Base-by-base conservation (phyloP, 1,140 invertebrate species). In the Dufourea novaeangliae region DNA sequence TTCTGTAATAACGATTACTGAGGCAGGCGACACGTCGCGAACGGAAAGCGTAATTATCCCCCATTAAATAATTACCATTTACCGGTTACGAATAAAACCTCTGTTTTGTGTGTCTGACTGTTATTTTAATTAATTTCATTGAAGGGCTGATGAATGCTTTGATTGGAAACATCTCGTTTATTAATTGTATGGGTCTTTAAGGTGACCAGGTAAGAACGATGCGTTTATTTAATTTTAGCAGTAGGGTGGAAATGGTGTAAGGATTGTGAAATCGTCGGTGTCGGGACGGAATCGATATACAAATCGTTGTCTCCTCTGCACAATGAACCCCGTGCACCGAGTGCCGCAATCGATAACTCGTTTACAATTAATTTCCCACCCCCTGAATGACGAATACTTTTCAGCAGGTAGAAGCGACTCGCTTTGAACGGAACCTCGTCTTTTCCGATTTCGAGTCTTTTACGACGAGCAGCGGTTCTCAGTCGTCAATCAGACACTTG, bases 331-430 rank as follows among this genome's bases (percentile, higher is more conserved):
- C 25, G 22, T 7, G 74, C 39, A 57, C 79, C 54, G 63, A 59
- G 68, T 67, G 73, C 69, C 74, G 25, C 81, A 82, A 83, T 82
- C 80, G 79, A 82, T 82, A 71, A 78, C 79, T 63, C 80, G 67
- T 72, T 82, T 63, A 77, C 69, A 83, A 83, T 83, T 83, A 78
- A 83, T 83, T 81, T 75, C 50, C 54, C 54, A 20, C 17, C n/a
- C n/a, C n/a, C n/a, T n/a, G 79, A 82, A 67, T 82, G 81, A 82
- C 80, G 63, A 82, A 70, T 75, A 78, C 64, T 74, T 83, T 62
- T 44, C 34, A 32, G 41, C 41, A 2, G 14, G 17, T 14, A 29
- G 37, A n/a, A 29, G 39, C 39, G 7, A 20, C 29, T 44, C 17
- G n/a, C 27, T 61, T 62, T 25, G 34, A 62, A 59, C 54, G 66